A percentile compares a stretch with the other conserved stretches of the same genome.
Evolutionary conservation across 2,113 vertebrate species (phyloP).

Genomic region (Pygoscelis adeliae): DNA sequence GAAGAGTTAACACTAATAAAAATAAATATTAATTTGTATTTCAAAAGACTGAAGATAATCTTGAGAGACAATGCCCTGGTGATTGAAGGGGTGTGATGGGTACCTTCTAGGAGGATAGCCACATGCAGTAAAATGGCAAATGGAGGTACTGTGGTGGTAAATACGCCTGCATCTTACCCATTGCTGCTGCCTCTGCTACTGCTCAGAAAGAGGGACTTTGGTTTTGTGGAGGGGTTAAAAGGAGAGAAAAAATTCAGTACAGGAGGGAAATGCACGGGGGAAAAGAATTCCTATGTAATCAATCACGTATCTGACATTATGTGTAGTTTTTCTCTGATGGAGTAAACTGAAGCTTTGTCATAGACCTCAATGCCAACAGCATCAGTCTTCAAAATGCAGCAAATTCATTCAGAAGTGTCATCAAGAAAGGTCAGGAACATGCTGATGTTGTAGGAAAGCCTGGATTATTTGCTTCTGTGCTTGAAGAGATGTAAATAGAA

Average conservation of each 20-base stretch:
- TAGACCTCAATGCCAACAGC: neutral
- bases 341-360: neutral
- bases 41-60: neutral
- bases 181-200: neutral
- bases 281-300: neutral
- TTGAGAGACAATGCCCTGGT: neutral
- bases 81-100: neutral
- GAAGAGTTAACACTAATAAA: neutral
- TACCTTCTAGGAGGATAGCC: neutral
- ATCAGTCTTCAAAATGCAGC: neutral
- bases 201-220: neutral
- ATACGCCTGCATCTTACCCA: neutral
- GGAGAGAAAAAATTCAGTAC: neutral
- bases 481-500: slow-evolving; percentile 71
- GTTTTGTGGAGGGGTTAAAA: neutral
- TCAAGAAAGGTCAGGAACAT: slow-evolving; percentile 53
- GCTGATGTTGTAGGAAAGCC: slow-evolving; percentile 54
- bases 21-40: neutral
- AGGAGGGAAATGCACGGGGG: neutral
- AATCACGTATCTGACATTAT: neutral
- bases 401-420: slow-evolving; percentile 29
- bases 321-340: neutral
- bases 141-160: neutral
- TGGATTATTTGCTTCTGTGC: slow-evolving; percentile 50
- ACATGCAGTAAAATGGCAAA: neutral